A percentile compares a stretch with the other conserved stretches of the same genome.
Conservation (phyloP, 2,797 vertebrate genomes). For the Premnoplex brunnescens region DNA sequence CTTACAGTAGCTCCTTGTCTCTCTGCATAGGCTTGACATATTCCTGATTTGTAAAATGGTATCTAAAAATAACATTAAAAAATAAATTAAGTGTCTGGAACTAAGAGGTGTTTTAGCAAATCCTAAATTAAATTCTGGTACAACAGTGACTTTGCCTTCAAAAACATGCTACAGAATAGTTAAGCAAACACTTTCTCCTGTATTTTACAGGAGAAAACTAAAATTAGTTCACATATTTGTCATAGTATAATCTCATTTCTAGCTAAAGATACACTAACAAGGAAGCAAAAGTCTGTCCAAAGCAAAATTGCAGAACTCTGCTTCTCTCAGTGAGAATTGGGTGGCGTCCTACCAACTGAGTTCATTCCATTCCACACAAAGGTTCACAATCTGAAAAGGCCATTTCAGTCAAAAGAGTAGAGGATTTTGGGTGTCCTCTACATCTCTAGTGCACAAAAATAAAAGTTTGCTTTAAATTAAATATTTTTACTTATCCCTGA, state of each 20-base stretch:
- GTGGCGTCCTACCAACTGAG: background rate
- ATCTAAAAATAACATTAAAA: constrained; percentile 74
- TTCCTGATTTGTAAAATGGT: constrained; percentile 81
- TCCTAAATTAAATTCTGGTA: background rate
- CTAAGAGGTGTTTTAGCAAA: background rate
- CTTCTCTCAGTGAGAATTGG: background rate
- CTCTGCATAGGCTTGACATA: constrained; percentile 79
- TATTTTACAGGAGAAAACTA: background rate
- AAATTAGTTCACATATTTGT: background rate
- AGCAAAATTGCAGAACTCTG: background rate
- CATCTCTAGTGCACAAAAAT: background rate
- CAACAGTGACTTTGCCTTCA: background rate
- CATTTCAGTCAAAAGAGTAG: background rate
- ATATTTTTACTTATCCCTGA: background rate
- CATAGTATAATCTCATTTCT: background rate
- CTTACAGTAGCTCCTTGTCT: constrained; percentile 82
- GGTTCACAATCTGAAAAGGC: background rate
- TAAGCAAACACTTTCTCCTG: background rate
- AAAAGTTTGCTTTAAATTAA: background rate
- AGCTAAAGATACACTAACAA: background rate
- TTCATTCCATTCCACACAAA: background rate
- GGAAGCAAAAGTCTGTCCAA: background rate
- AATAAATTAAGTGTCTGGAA: background rate
- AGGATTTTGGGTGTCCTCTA: background rate
- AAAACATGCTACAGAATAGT: background rate